Base-by-base conservation (phyloP, 64 coral and sea anemone species). In the Montipora cactus region DNA sequence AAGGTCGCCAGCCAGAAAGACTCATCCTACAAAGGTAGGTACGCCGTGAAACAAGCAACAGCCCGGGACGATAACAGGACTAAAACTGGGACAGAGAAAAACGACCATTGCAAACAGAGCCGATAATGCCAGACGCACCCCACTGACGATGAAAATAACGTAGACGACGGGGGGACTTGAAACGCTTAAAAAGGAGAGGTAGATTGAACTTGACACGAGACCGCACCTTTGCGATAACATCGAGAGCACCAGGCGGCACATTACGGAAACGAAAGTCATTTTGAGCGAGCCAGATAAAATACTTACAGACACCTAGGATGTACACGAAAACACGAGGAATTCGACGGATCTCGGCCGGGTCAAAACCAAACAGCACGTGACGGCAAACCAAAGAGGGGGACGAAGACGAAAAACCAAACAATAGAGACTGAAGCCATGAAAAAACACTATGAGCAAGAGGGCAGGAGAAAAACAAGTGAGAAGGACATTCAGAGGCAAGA, bases 301-400 rank as follows among this genome's bases (percentile, higher is more conserved):
- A 82, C 50, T 83, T 92, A 9, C n/a, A 79, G 1, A 92, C 48
- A 15, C 84, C 84, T 7, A 92, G 50, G 15, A 75, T 9, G 28
- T 92, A 92, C 0, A 73, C 49, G 47, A 92, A 92, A 25, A 76
- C 53, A 2, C 44, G 78, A 10, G 89, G 78, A 1, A 82, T n/a
- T 16, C 3, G 8, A 4, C 8, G 0, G 19, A 79, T 5, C 7
- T 92, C 90, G 75, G 5, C 20, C 0, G 16, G 18, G 20, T 8
- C 25, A 47, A 92, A 92, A 58, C 90, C 90, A 92, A 92, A 92
- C 18, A 83, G 50, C 0, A 84, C 28, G 48, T 92, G 90, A 15
- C 90, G 90, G 20, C 19, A 13, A 47, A 16, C 4, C 3, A 92
- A 2, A 23, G 23, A 28, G 0, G 64, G 78, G 22, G 49, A 51